Evolutionary conservation across 1,140 invertebrate species (phyloP).

Genomic region (Bombus impatiens): DNA sequence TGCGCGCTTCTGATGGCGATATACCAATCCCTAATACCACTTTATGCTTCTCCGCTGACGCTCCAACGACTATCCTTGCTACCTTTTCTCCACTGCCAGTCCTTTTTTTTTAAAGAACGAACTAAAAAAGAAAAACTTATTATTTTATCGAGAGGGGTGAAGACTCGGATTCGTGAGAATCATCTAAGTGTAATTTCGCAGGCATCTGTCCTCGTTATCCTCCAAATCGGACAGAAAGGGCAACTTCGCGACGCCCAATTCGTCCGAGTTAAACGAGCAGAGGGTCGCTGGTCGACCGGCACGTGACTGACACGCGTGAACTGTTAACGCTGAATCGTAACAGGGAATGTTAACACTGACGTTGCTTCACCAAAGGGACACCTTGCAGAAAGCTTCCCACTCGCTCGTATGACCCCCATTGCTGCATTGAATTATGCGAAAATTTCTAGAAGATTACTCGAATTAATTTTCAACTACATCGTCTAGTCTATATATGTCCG

Average conservation of each 20-base stretch:
- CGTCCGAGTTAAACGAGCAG: conserved; percentile 64
- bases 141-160: not conserved
- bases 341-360: conserved; percentile 29
- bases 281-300: conserved; percentile 52
- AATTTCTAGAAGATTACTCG: conserved; percentile 26
- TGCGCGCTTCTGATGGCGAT: conserved; percentile 35
- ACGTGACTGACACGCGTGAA: conserved; percentile 71
- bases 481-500: not conserved
- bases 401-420: not conserved
- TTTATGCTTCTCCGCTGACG: conserved; percentile 38
- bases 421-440: conserved; percentile 32
- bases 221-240: conserved; percentile 58
- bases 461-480: conserved; percentile 4
- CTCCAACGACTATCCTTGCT: not conserved
- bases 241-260: conserved; percentile 59
- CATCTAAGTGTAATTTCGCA: conserved; percentile 1
- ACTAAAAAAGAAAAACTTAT: too few relatives aligned
- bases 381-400: conserved; percentile 50
- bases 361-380: conserved; percentile 41
- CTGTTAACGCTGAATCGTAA: conserved; percentile 64
- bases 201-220: conserved; percentile 61
- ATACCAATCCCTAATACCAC: conserved; percentile 57
- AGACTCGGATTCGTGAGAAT: conserved; percentile 29
- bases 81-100: too few relatives aligned
- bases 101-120: not conserved